Percentiles rank a stretch among this genome's conserved stretches.
These are phyloP conservation scores for Strongylocentrotus purpuratus DNA, from an alignment of 35 echinoderm and acorn worm genomes.

Conservation along the genomic window DNA sequence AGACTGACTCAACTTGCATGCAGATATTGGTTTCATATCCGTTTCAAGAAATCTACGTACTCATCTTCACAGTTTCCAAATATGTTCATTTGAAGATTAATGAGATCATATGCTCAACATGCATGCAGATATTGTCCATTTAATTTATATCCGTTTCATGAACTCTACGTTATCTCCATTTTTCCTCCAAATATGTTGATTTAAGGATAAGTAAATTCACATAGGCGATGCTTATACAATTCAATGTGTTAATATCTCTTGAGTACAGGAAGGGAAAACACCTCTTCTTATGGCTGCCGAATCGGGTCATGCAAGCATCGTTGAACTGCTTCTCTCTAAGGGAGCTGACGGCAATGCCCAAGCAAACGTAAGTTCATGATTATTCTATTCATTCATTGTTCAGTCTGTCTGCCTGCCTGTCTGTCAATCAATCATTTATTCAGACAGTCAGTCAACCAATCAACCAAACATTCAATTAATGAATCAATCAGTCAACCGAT, in stretches of 20 bases:
- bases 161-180: too few species aligned
- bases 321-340: slow-evolving; percentile 65
- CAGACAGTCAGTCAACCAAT: background rate
- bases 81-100: too few species aligned
- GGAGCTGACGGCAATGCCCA: slow-evolving; percentile 71
- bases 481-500: background rate
- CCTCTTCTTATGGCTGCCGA: slow-evolving; percentile 80
- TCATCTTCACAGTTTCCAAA: too few species aligned
- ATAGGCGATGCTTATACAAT: background rate
- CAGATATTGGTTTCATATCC: too few species aligned
- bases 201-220: too few species aligned
- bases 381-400: background rate
- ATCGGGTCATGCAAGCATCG: slow-evolving; percentile 65
- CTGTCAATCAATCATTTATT: background rate
- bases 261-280: slow-evolving; percentile 78
- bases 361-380: slow-evolving; percentile 67
- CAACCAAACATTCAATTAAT: background rate
- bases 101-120: too few species aligned
- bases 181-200: too few species aligned
- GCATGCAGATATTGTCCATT: too few species aligned
- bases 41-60: too few species aligned
- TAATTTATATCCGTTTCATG: too few species aligned
- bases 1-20: too few species aligned
- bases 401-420: background rate
- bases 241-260: background rate